A percentile compares a stretch with the other conserved stretches of the same genome.
phyloP scores from a whole-genome alignment of 2,113 vertebrate species.

The Gnathonemus longibarbis region DNA sequence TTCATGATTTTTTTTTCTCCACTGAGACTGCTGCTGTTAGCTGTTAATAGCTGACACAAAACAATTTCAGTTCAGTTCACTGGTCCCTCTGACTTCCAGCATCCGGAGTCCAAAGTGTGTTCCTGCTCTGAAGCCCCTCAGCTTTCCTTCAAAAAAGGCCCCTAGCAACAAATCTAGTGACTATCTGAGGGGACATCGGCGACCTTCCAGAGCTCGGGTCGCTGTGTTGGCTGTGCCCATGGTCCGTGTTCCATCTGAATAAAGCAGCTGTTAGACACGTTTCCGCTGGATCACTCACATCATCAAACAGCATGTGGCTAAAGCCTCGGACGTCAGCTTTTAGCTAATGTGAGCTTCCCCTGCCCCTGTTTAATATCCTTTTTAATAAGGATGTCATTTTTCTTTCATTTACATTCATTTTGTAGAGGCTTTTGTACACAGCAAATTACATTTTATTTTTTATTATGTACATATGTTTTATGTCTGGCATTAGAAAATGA shows the following conservation, averaged over 20 bases:
- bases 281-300: not conserved
- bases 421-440: not conserved
- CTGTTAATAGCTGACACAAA: not conserved
- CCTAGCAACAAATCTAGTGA: not conserved
- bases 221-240: not conserved
- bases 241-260: not conserved
- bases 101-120: not conserved
- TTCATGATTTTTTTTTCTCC: not conserved
- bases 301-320: not conserved
- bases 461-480: not conserved
- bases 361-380: not conserved
- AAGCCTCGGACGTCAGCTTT: not conserved
- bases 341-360: not conserved
- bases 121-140: not conserved
- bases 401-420: not conserved
- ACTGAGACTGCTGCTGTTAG: not conserved
- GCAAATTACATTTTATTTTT: not conserved
- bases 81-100: not conserved
- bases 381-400: not conserved
- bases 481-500: not conserved
- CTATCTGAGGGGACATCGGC: not conserved
- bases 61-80: not conserved
- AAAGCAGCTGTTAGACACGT: not conserved
- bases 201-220: not conserved
- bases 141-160: not conserved